Evolutionary conservation across 2,113 vertebrate genomes (phyloP).

Genomic region (Sterrhoptilus dennistouni): DNA sequence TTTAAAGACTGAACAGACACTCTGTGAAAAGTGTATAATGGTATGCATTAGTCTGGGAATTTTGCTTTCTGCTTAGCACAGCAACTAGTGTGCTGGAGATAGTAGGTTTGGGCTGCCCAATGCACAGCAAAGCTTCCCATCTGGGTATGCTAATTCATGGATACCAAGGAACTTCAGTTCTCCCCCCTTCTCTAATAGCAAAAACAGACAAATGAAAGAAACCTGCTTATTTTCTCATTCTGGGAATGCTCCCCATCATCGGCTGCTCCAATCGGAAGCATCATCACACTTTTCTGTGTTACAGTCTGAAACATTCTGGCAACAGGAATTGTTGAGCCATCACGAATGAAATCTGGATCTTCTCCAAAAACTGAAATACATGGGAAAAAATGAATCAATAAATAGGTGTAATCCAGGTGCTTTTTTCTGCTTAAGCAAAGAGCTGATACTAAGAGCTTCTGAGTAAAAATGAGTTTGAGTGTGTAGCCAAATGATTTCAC

Average conservation of each 20-base stretch:
- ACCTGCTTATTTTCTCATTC: conserved; percentile 85
- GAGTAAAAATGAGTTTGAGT: not conserved
- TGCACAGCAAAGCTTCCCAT: not conserved
- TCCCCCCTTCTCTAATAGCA: not conserved
- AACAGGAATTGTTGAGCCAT: conserved; percentile 79
- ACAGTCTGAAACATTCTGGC: conserved; percentile 72
- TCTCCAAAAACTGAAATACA: conserved; percentile 76
- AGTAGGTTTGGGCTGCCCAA: not conserved
- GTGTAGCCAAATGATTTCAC: not conserved
- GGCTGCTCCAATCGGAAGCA: conserved; percentile 73
- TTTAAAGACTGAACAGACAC: not conserved
- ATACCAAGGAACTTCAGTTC: not conserved
- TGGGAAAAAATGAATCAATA: not conserved
- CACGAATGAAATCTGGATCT: conserved; percentile 77
- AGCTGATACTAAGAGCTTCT: not conserved
- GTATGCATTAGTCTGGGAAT: rapidly evolving
- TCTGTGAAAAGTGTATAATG: not conserved
- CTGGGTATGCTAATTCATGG: not conserved
- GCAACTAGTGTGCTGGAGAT: not conserved
- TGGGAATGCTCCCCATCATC: conserved; percentile 80
- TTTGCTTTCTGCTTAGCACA: not conserved
- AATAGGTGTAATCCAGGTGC: not conserved
- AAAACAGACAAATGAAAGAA: not conserved
- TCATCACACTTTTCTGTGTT: conserved; percentile 73
- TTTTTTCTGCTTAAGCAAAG: not conserved